Conservation (phyloP, 2,888 invertebrate species). For the Gymnocheta viridis region DNA sequence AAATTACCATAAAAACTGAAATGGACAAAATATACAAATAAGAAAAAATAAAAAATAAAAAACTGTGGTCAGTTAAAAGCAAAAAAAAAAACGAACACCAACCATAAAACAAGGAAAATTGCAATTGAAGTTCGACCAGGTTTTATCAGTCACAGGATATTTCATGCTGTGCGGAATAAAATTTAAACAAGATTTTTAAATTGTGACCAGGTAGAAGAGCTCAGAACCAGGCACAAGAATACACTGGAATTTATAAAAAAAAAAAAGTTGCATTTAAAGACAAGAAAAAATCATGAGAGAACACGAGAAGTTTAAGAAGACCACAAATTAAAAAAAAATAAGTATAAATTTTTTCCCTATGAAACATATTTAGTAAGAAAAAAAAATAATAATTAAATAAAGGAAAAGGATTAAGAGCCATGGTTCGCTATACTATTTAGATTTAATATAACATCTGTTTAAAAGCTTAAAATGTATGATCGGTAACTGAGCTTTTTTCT, state of each 20-base stretch:
- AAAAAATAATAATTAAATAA: no score
- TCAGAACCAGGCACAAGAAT: not conserved
- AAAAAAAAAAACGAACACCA: not conserved
- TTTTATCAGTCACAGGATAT: constrained; percentile 51
- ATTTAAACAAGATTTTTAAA: constrained; percentile 41
- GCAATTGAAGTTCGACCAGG: not conserved
- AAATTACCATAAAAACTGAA: not conserved
- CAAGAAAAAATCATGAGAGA: not conserved
- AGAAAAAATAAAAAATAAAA: constrained; percentile 15
- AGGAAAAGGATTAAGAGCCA: no score
- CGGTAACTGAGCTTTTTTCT: not conserved
- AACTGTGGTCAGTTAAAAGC: constrained; percentile 23
- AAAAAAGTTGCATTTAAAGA: not conserved
- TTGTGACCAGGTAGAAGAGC: not conserved
- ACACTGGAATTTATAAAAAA: not conserved
- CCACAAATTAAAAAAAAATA: not conserved
- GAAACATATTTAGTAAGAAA: no score
- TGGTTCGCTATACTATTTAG: no score
- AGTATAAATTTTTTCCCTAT: no score
- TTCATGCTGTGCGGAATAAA: constrained; percentile 42
- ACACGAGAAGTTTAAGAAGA: not conserved
- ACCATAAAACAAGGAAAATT: constrained; percentile 40
- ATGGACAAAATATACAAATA: constrained; percentile 29
- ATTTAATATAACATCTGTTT: no score
- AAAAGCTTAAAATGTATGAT: no score